Evolutionary conservation across 2,797 vertebrate species (phyloP), one percentile per base, ranked within the genome.

Genomic region (Delichon dasypus): DNA sequence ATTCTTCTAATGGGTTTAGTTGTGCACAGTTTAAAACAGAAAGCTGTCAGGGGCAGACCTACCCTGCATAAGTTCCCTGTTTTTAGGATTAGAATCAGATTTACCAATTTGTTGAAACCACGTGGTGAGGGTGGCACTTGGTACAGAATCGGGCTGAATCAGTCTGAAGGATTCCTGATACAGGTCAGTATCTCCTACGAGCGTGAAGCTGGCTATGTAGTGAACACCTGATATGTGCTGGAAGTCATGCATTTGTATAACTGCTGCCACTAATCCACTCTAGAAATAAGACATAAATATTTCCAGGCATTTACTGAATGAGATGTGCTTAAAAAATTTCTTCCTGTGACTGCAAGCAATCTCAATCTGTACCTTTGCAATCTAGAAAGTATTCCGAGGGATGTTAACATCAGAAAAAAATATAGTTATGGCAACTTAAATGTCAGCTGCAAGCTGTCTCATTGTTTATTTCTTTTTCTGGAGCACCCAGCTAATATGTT

Each of bases 401-500:
- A 23, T 42, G 9, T 45, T 67, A 36, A 32, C n/a, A 81, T 58
- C 32, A 53, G 48, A 76, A 93, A 78, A 77, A 44, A 85, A 71
- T 16, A 55, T 26, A 55, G 23, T 70, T 72, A 47, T 2, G 27
- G 40, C 18, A 74, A 27, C 27, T 68, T 65, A 50, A 73, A 83
- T 26, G 32, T 75, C 66, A 86, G 48, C 32, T 66, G 38, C 72
- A 40, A 91, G 30, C 7, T 27, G 11, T 65, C 29, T 81, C 54
- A 36, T 47, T 25, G 36, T 65, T 90, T 93, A 29, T 90, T 80
- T 86, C 29, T 88, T 95, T 85, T 94, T 80, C 58, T 83, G 62
- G 23, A 84, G 78, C 47, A 83, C 38, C 7, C 36, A 89, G 38
- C 16, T 75, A 84, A 80, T 50, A 45, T 70, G 16, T 70, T 94